Base-by-base conservation (phyloP, 2,888 invertebrate genomes). In the Dryadula phaetusa region DNA sequence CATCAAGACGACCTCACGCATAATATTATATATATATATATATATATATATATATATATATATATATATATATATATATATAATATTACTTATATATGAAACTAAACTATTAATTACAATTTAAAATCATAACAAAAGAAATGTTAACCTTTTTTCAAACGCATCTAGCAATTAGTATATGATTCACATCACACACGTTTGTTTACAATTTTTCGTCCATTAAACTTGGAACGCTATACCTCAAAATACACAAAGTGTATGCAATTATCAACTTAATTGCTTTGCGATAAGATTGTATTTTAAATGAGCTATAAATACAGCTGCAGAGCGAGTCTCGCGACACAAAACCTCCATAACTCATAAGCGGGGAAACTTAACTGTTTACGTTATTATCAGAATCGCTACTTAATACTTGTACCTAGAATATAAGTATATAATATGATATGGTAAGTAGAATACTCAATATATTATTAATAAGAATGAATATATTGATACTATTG, bases 141-240 rank as follows among this genome's bases (percentile, higher is more conserved):
- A 37, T 1, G 12, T 37, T 3, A 2, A 16, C 44, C 60, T 42
- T 42, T 44, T 40, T 54, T 22, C 25, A 46, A 42, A 10, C 37
- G 2, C 44, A 4, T 5, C 34, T 7, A 32, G 16, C 16, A n/a
- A 32, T n/a, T 46, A 40, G 28, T 22, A 28, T 22, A 37, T 46
- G 40, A 54, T 16, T 49, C 65, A 54, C 22, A 62, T 40, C 53
- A 47, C 47, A 46, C 52, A 40, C 40, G 56, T 66, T 72, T 72
- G 70, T 73, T 73, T 74, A 74, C 66, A 68, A 66, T 69, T 70
- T 64, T 69, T 64, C 44, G 16, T 34, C 14, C 22, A 64, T 53
- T 47, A 46, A 32, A 61, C 77, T 87, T 74, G 87, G 76, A 87
- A 87, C 88, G 81, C 85, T 81, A 86, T 80, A 88, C 87, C 78